Evolutionary conservation across 2,113 vertebrate genomes (phyloP).

Genomic region (Paedocypris sp.): DNA sequence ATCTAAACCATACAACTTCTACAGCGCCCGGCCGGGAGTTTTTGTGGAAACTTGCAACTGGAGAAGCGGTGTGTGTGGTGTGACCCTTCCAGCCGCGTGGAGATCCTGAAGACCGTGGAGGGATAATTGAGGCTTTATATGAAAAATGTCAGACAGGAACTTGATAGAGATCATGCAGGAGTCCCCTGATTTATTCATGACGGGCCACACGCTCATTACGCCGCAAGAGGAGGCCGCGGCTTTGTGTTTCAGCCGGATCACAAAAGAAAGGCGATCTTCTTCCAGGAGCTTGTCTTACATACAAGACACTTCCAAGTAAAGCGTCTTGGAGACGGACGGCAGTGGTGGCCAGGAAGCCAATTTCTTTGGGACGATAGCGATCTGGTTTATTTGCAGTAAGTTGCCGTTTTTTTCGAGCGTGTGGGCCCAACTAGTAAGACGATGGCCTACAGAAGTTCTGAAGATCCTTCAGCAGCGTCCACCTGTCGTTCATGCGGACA

Average conservation of each 20-base stretch:
- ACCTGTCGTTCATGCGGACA: neutral
- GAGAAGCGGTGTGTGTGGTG: slow-evolving; percentile 17
- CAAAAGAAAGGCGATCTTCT: slow-evolving; percentile 53
- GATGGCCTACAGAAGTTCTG: neutral
- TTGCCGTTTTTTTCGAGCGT: no score
- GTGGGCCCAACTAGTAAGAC: neutral
- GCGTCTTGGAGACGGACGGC: slow-evolving; percentile 18
- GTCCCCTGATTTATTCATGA: slow-evolving; percentile 59
- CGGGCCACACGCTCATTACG: slow-evolving; percentile 39
- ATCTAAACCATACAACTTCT: slow-evolving; percentile 15
- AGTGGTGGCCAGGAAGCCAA: neutral
- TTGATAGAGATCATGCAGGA: slow-evolving; percentile 29
- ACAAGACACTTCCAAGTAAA: slow-evolving; percentile 21
- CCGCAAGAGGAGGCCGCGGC: slow-evolving; percentile 19
- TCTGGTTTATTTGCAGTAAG: no score
- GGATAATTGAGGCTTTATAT: slow-evolving; percentile 23
- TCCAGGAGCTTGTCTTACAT: slow-evolving; percentile 42
- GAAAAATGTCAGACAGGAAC: slow-evolving; percentile 8
- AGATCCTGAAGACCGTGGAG: slow-evolving; percentile 21
- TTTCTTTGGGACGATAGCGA: no score
- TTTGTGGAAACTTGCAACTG: slow-evolving; percentile 28
- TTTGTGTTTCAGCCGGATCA: slow-evolving; percentile 45
- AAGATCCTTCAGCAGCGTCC: slow-evolving; percentile 17
- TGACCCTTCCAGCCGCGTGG: slow-evolving; percentile 16
- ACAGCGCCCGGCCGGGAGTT: slow-evolving; percentile 12